Evolutionary conservation across 1,140 invertebrate genomes (phyloP), one percentile per base, ranked within the genome.

Genomic region (Chironomus striatipennis): DNA sequence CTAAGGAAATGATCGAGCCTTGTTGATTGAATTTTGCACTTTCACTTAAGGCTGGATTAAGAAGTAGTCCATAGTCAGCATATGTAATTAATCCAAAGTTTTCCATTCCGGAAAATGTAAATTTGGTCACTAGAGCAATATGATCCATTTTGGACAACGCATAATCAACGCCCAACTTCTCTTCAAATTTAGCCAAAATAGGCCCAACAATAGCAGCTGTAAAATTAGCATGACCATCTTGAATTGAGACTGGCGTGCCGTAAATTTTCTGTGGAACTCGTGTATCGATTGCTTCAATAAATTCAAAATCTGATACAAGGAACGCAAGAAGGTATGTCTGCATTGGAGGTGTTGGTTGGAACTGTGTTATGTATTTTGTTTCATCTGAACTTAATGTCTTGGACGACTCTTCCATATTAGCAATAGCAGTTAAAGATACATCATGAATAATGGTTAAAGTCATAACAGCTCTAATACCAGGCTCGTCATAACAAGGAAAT

Each of bases 401-500:
- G 7, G 10, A 0, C 18, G 0, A 80, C 47, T 2, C 75, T 2
- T 85, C 87, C 91, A 93, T 93, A 78, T 95, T 96, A 67, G 90
- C 91, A n/a, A 94, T 81, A 1, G 88, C 84, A 1, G 10, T 9
- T 18, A 42, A 73, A 43, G 9, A 7, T 15, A 5, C 42, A 7
- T 34, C 34, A 42, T 73, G 73, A n/a, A n/a, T 34, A n/a, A 73
- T 73, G 15, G 24, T 12, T 9, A 73, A 7, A 8, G 10, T 73
- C 2, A 73, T 18, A n/a, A 7, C 7, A 18, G 73, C 20, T 42
- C 96, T 95, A 76, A 93, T 86, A 1, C 78, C 83, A 0, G 96
- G 95, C 78, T 98, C 95, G 80, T 98, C 95, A 79, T 93, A 93
- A 80, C 94, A 70, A 9, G 65, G 65, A 5, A 57, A 15, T 15